Evolutionary conservation across 2,888 invertebrate species (phyloP), one percentile per base, ranked within the genome.

Genomic region (Macrophya alboannulata): DNA sequence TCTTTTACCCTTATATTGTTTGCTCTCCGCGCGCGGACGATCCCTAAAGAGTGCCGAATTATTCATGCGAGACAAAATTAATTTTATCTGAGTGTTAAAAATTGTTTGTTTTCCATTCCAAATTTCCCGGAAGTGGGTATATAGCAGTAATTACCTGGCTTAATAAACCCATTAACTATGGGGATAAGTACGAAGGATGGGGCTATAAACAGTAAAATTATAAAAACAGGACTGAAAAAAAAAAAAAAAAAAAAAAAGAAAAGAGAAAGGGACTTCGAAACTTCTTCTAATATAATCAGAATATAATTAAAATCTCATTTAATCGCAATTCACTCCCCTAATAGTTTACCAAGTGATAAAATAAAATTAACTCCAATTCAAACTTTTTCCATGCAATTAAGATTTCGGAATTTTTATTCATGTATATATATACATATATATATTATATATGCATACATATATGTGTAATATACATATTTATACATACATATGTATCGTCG

Each of bases 21-120:
- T 17, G 37, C 68, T 68, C 25, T n/a, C n/a, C n/a, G n/a, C n/a
- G n/a, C n/a, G n/a, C 74, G 12, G 21, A 21, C 25, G 21, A 21
- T 74, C 74, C 45, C 45, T 74, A 45, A 25, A 45, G 8, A 74
- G 43, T 74, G 12, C 31, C 74, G 77, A 77, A 77, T 77, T 77
- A 77, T 55, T 77, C 77, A 81, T 62, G 81, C n/a, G n/a, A 81
- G 17, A 17, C 8, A 40, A 81, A 81, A 81, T 62, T 81, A 81
- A 81, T 68, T 37, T 37, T 68, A 68, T 68, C 68, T 8, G 2
- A 62, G 59, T 40, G 81, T 43, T 59, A 43, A 62, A 15, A 43
- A 59, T 21, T 62, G 37, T 81, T 62, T 81, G n/a, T 81, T 62
- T 62, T 62, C 43, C 37, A 62, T 62, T 62, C 6, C 4, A 21